These are phyloP conservation scores for Zosterops japonicus DNA, from an alignment of 2,113 vertebrate genomes.

Conservation along the genomic window DNA sequence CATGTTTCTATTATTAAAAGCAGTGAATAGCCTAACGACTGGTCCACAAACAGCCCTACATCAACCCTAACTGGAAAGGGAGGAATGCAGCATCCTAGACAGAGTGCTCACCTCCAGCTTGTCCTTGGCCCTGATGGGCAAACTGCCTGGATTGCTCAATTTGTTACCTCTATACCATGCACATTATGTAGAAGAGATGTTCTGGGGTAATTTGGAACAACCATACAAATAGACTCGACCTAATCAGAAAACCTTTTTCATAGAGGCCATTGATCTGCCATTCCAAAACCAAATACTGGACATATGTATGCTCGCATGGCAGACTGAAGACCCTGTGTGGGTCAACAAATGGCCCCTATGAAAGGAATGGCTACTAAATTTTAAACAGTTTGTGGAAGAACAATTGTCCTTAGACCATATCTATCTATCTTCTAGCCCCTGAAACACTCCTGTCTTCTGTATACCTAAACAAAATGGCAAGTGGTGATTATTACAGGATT, in stretches of 20 bases:
- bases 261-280: neutral
- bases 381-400: neutral
- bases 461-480: neutral
- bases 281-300: neutral
- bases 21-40: neutral
- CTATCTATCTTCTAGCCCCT: neutral
- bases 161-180: neutral
- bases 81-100: neutral
- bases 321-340: neutral
- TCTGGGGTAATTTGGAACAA: neutral
- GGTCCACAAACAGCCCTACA: neutral
- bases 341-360: neutral
- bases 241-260: neutral
- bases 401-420: neutral
- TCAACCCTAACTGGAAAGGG: too few relatives aligned
- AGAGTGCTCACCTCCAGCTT: fast-evolving
- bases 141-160: neutral
- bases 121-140: neutral
- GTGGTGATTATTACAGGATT: too few relatives aligned
- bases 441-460: neutral
- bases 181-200: neutral
- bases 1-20: neutral
- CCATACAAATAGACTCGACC: neutral
- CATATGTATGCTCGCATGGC: neutral
- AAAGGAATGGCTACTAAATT: neutral